phyloP scores from a whole-genome alignment of 2,888 invertebrate genomes.

The Drosophila paranaensis region DNA sequence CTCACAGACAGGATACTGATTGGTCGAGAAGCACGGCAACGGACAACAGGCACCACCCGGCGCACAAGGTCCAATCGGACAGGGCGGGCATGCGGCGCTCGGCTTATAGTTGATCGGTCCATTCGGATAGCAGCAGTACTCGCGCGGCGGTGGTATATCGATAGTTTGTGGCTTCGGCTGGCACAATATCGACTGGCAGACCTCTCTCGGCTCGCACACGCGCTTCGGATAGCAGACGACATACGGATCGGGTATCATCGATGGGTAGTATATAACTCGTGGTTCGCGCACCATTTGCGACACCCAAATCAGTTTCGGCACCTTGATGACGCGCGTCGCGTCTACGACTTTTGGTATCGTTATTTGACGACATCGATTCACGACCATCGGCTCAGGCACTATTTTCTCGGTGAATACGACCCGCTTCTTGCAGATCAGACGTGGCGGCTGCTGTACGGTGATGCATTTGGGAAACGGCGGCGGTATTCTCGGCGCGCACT shows the following conservation, averaged over 20 bases:
- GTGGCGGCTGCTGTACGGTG: slow-evolving; percentile 32
- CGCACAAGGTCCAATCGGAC: slow-evolving; percentile 52
- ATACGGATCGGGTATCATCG: slow-evolving; percentile 35
- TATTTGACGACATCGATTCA: slow-evolving; percentile 80
- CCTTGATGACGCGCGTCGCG: slow-evolving; percentile 28
- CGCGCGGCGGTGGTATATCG: slow-evolving; percentile 81
- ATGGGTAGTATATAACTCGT: slow-evolving; percentile 31
- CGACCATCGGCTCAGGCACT: slow-evolving; percentile 79
- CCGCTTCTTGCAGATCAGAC: slow-evolving; percentile 32
- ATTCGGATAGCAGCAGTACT: slow-evolving; percentile 81
- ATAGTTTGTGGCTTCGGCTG: slow-evolving; percentile 62
- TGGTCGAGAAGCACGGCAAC: slow-evolving; percentile 49
- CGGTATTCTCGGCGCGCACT: slow-evolving; percentile 80
- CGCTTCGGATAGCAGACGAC: slow-evolving; percentile 38
- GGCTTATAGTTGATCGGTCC: slow-evolving; percentile 78
- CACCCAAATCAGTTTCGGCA: slow-evolving; percentile 31
- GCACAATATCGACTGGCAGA: slow-evolving; percentile 32
- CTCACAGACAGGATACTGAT: slow-evolving; percentile 49
- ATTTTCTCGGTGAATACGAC: slow-evolving; percentile 80
- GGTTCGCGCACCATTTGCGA: slow-evolving; percentile 38
- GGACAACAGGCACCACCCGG: slow-evolving; percentile 72
- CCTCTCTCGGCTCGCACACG: slow-evolving; percentile 27
- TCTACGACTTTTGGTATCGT: slow-evolving; percentile 80
- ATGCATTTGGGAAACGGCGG: slow-evolving; percentile 65
- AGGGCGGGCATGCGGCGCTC: slow-evolving; percentile 31